These are phyloP conservation scores for Hirudo medicinalis DNA, from an alignment of 1,140 invertebrate genomes.

Conservation along the genomic window DNA sequence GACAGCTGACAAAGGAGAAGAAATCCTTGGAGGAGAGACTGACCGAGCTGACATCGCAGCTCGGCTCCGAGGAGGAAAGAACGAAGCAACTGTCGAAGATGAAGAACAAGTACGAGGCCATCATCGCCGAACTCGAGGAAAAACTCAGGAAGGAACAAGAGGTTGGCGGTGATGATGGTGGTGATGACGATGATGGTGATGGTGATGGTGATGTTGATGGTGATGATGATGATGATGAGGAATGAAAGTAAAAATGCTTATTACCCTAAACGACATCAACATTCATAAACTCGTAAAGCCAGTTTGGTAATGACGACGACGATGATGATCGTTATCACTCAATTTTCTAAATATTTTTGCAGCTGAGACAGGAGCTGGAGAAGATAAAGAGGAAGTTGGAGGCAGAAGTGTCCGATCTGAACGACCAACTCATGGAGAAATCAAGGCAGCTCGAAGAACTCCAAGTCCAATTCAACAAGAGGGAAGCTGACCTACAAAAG, in stretches of 20 bases:
- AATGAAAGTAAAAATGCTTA: too few relatives aligned
- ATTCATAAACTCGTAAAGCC: too few relatives aligned
- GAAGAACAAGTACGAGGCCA: slow-evolving; percentile 84
- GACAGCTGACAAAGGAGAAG: slow-evolving; percentile 72
- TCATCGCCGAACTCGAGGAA: slow-evolving; percentile 87
- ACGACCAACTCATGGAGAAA: slow-evolving; percentile 81
- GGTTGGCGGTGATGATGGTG: slow-evolving; percentile 20
- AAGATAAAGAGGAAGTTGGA: slow-evolving; percentile 70
- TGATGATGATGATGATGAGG: neutral
- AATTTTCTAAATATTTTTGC: slow-evolving; percentile 28
- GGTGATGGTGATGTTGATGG: neutral
- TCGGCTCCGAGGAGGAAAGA: slow-evolving; percentile 95
- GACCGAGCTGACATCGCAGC: slow-evolving; percentile 71
- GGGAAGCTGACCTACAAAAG: slow-evolving; percentile 82
- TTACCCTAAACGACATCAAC: too few relatives aligned
- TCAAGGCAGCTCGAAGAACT: slow-evolving; percentile 68
- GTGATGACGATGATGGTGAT: too few relatives aligned
- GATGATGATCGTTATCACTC: neutral
- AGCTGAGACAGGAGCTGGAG: slow-evolving; percentile 82
- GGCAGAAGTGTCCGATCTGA: slow-evolving; percentile 63
- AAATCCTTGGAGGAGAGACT: slow-evolving; percentile 79
- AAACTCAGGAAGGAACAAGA: slow-evolving; percentile 71
- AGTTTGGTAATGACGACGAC: neutral
- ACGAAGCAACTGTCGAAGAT: slow-evolving; percentile 86
- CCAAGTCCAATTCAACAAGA: slow-evolving; percentile 73